These are phyloP conservation scores for Ochropleura plecta DNA, from an alignment of 2,888 invertebrate species.

Conservation along the genomic window DNA sequence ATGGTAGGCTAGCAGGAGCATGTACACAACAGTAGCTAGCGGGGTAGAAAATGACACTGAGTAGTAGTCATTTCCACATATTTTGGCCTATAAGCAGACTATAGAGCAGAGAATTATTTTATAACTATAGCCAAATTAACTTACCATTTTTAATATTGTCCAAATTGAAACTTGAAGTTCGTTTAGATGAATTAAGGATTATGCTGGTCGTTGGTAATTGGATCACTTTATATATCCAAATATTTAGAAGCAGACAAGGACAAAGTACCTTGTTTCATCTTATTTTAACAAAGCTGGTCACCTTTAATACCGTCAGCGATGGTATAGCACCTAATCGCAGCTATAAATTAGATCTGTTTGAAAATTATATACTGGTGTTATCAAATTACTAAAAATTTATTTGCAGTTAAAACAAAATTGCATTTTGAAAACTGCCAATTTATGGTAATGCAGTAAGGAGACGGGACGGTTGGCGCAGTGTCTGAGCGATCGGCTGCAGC, in stretches of 20 bases:
- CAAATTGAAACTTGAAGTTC: constrained; percentile 3
- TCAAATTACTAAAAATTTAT: constrained; percentile 35
- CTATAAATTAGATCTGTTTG: constrained; percentile 34
- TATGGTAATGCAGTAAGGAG: constrained; percentile 36
- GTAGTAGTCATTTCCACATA: too few relatives aligned
- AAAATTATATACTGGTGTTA: constrained; percentile 17
- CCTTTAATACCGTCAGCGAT: constrained; percentile 40
- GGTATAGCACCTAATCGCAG: constrained; percentile 22
- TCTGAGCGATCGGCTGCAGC: too few relatives aligned
- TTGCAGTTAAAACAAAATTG: constrained; percentile 3
- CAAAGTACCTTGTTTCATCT: constrained; percentile 22
- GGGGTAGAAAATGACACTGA: too few relatives aligned
- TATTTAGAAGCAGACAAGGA: constrained; percentile 39
- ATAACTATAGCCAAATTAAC: background rate
- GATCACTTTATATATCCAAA: constrained; percentile 49
- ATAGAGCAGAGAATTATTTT: too few relatives aligned
- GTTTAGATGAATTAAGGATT: constrained; percentile 21
- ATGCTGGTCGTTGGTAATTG: constrained; percentile 25
- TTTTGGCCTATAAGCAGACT: too few relatives aligned
- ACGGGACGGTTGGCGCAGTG: too few relatives aligned
- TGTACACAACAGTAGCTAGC: too few relatives aligned
- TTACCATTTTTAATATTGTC: constrained; percentile 52
- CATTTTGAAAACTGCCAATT: constrained; percentile 30
- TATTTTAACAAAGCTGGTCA: constrained; percentile 46
- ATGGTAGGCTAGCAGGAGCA: too few relatives aligned